Evolutionary conservation across 2,888 invertebrate genomes (phyloP).

Genomic region (Ochropleura leucogaster): DNA sequence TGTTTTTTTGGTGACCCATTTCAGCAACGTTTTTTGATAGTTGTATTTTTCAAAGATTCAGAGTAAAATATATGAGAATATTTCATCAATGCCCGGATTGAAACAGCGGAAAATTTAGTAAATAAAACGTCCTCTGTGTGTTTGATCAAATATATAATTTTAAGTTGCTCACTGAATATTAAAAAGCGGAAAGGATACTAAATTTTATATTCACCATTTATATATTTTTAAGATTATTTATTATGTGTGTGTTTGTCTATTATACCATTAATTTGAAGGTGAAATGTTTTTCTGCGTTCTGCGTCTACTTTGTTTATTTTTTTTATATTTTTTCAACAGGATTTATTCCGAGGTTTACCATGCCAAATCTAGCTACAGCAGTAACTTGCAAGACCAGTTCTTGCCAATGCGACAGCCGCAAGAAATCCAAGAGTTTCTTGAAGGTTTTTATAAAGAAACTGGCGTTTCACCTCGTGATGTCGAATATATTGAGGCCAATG

Average conservation of each 20-base stretch:
- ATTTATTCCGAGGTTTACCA: slow-evolving; percentile 47
- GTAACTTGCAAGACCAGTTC: slow-evolving; percentile 42
- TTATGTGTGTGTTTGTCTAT: background rate
- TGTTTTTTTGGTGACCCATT: slow-evolving; percentile 25
- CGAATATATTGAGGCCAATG: slow-evolving; percentile 95
- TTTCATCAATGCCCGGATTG: background rate
- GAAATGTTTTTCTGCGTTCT: no score
- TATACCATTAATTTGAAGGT: no score
- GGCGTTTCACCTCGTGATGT: slow-evolving; percentile 92
- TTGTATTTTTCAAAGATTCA: background rate
- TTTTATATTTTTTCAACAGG: slow-evolving; percentile 4
- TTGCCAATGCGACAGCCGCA: slow-evolving; percentile 63
- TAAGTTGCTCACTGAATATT: background rate
- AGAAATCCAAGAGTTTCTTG: slow-evolving; percentile 84
- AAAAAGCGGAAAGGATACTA: no score
- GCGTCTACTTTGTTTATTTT: background rate
- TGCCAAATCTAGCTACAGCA: slow-evolving; percentile 37
- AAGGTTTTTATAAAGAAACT: slow-evolving; percentile 90
- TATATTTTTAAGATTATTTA: background rate
- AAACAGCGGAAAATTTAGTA: background rate
- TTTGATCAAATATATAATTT: background rate
- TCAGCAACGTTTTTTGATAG: slow-evolving; percentile 10
- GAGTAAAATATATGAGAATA: background rate
- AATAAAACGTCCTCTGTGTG: background rate
- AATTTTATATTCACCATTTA: no score